Evolutionary conservation across 2,888 invertebrate genomes (phyloP).

Genomic region (Halictus quadricinctus): DNA sequence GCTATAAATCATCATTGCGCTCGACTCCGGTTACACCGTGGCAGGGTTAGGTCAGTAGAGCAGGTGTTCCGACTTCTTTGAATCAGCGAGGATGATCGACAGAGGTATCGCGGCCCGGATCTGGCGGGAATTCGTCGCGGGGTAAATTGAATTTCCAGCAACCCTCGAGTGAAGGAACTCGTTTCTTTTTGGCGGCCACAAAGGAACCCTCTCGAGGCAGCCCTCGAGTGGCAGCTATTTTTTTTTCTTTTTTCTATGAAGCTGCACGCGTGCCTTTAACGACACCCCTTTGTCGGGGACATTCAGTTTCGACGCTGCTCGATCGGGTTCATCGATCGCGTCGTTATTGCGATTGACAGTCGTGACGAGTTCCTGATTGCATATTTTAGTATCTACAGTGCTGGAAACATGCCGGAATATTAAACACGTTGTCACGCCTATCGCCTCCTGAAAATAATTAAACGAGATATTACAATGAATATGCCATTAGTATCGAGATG

Average conservation of each 20-base stretch:
- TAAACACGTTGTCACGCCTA: neutral
- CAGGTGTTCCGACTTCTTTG: too few relatives aligned
- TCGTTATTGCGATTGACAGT: neutral
- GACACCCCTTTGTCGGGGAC: neutral
- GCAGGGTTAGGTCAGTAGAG: too few relatives aligned
- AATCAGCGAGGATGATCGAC: neutral
- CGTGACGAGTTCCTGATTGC: neutral
- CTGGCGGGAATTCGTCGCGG: neutral
- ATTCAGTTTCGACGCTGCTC: neutral
- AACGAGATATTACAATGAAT: neutral
- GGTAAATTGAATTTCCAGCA: neutral
- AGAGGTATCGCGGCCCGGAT: neutral
- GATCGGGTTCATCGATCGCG: conserved; percentile 6
- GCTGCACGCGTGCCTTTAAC: conserved; percentile 14
- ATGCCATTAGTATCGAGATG: too few relatives aligned
- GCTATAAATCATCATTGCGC: neutral
- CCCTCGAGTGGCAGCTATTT: neutral
- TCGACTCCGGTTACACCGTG: neutral
- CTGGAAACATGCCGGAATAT: neutral
- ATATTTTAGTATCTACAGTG: neutral
- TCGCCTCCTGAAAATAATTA: neutral
- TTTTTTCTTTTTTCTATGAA: neutral
- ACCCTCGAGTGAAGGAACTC: neutral
- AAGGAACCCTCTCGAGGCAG: neutral
- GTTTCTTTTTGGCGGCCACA: conserved; percentile 8